Conservation (phyloP, 2,113 vertebrate genomes). For the Diglossa brunneiventris region DNA sequence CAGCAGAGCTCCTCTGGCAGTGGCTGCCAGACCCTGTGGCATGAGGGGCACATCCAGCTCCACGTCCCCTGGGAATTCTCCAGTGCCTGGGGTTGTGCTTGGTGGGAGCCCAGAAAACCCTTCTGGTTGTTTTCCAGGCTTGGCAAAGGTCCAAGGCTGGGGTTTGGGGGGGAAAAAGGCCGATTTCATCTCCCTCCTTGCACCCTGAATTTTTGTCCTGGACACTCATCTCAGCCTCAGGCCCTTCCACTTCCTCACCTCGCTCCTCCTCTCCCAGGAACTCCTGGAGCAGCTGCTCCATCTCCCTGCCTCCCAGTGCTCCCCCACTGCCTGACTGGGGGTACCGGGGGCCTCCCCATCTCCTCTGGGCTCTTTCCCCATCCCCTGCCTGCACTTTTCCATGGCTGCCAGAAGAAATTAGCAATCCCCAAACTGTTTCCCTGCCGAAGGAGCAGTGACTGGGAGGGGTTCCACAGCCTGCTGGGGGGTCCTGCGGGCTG, state of each 20-base stretch:
- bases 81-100: background rate
- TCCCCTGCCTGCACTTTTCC: background rate
- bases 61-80: background rate
- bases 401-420: background rate
- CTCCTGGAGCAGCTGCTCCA: background rate
- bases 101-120: too few relatives aligned
- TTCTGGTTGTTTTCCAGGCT: background rate
- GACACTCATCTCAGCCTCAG: background rate
- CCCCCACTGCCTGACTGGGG: fast-evolving
- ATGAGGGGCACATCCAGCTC: fast-evolving
- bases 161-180: fast-evolving
- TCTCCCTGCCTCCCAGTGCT: background rate
- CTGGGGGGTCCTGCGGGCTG: background rate
- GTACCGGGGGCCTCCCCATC: background rate
- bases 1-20: background rate
- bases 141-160: background rate
- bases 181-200: background rate
- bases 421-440: background rate
- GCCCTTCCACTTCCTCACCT: background rate
- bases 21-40: background rate
- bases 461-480: background rate
- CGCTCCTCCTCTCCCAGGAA: background rate
- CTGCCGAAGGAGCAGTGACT: fast-evolving
- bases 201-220: background rate
- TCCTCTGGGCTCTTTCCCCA: background rate